Evolutionary conservation across 1,140 invertebrate species (phyloP), one percentile per base, ranked within the genome.

Genomic region (Drosophila novamexicana): DNA sequence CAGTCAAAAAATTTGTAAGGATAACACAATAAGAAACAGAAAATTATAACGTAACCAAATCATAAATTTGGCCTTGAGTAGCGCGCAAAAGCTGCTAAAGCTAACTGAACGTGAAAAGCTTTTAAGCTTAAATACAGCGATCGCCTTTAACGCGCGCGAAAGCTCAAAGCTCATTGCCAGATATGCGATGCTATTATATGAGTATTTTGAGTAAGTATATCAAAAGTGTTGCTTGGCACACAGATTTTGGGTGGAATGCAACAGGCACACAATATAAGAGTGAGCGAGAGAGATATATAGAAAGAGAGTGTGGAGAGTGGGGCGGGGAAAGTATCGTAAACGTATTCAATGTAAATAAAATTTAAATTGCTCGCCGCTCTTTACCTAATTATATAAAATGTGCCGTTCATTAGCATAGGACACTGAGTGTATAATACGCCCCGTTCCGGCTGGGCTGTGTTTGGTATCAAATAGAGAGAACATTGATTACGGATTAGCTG

Each of bases 331-430:
- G 40, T 65, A 57, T 54, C 12, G 50, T 56, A 45, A 47, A 40
- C 40, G 52, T 40, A 59, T 67, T 64, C 9, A 64, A 49, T 64
- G 58, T 62, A 64, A 59, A 67, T 44, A 67, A 71, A 50, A 10
- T 37, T 65, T 44, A 40, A 61, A 61, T 45, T 53, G 42, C 49
- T 70, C 71, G 64, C 77, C 77, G 62, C 77, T 77, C 62, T 78
- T 91, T 92, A 92, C 91, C 91, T 92, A 92, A 92, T 91, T 75
- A 92, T 86, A 74, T 92, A 92, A 84, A 92, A 90, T 59, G 86
- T 92, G 89, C 91, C 91, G 72, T 92, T 92, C 82, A 92, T 89
- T 88, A 92, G 80, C 75, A 92, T 88, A 56, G 91, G 91, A 84
- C 85, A 91, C 80, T 92, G 91, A 88, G 91, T 91, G 79, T 92